Conservation (phyloP, 2,888 invertebrate genomes). For the Tanypteryx hageni region DNA sequence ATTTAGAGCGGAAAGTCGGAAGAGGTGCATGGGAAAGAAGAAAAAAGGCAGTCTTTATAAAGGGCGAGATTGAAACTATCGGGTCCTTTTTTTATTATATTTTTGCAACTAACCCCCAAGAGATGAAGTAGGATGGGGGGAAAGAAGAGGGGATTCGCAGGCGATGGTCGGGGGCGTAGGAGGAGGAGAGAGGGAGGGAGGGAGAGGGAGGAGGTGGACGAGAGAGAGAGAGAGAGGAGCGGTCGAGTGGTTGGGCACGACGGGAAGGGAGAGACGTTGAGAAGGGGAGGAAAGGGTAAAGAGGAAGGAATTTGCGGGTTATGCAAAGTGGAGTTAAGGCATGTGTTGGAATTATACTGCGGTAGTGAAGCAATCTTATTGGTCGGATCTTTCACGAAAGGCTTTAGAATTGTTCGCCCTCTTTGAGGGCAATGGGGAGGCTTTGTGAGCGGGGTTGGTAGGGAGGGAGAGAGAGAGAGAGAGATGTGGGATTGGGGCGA, state of each 20-base stretch:
- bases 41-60: not conserved
- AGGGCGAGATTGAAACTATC: conserved; percentile 25
- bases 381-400: conserved; percentile 53
- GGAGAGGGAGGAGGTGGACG: not conserved
- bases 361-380: conserved; percentile 61
- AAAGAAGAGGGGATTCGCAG: not conserved
- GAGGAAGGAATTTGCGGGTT: conserved; percentile 62
- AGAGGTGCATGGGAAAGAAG: not conserved
- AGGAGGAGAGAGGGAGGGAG: not conserved
- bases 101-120: too few relatives aligned
- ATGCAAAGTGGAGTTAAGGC: conserved; percentile 64
- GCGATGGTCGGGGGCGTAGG: not conserved
- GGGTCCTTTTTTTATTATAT: not conserved
- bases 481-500: not conserved
- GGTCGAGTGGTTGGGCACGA: too few relatives aligned
- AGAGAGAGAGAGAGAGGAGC: too few relatives aligned
- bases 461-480: not conserved
- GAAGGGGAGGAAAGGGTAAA: not conserved
- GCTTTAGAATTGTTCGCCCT: conserved; percentile 46
- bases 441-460: not conserved
- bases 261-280: too few relatives aligned
- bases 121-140: not conserved
- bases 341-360: conserved; percentile 60
- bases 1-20: not conserved
- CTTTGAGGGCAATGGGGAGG: conserved; percentile 35